Evolutionary conservation across 2,888 invertebrate species (phyloP), one percentile per base, ranked within the genome.

Genomic region (Xestia sexstrigata): DNA sequence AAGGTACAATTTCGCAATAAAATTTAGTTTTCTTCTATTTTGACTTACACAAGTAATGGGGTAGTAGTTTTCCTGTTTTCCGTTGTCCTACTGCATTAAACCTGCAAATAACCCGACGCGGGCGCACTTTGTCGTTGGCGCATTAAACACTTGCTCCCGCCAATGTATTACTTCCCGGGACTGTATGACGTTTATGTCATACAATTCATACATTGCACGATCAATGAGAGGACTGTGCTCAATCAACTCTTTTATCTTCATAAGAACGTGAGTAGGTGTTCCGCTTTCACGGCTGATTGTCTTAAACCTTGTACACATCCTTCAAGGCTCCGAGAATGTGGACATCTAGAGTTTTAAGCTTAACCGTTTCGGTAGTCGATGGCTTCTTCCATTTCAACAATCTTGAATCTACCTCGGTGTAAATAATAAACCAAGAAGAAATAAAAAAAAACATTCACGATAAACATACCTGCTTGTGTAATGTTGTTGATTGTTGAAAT

Each of bases 131-230:
- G 72, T 65, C 72, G 20, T 45, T 39, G 45, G 67, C 72, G 26
- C 69, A 80, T 83, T 74, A 83, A 74, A 66, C 70, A 76, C 76
- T 85, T 75, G 73, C 58, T 42, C 72, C 66, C 42, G 60, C 68
- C 87, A 73, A 85, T 85, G 68, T 85, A 71, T 75, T 49, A 81
- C 88, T 81, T 77, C 82, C 88, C 82, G 84, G 82, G 82, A 75
- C 55, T 81, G 47, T 15, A 47, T 79, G 78, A 76, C 70, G 72
- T 26, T 47, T 68, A n/a, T 73, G 81, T 42, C 72, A 63, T 68
- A 60, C 62, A 71, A 65, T 47, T 49, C 72, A 63, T 68, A 60
- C 62, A 71, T 79, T 60, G 65, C 58, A 26, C 62, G 47, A 70
- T 63, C 58, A 82, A 58, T 68, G 67, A 55, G 20, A 68, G 15